phyloP scores from a whole-genome alignment of 2,888 invertebrate species.

The Dicranocentrus wangi region DNA sequence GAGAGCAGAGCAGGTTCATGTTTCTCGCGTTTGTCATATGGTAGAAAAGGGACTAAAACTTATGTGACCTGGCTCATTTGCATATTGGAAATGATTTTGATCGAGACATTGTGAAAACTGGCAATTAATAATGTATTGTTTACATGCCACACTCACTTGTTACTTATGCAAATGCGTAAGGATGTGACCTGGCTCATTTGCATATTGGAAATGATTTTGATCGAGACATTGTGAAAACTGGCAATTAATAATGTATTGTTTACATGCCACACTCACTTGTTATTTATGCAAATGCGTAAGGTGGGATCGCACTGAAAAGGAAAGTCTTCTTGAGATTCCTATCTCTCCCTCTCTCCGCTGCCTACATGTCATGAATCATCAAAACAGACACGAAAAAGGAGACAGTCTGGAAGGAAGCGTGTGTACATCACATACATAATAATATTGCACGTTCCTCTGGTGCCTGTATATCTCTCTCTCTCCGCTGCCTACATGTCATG shows the following conservation, averaged over 20 bases:
- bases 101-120: neutral
- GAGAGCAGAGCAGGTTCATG: too few relatives aligned
- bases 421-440: too few relatives aligned
- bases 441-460: too few relatives aligned
- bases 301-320: neutral
- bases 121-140: slow-evolving; percentile 52
- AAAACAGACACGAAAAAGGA: neutral
- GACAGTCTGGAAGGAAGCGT: too few relatives aligned
- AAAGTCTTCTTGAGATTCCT: neutral
- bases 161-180: neutral
- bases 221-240: neutral
- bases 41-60: too few relatives aligned
- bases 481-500: too few relatives aligned
- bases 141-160: slow-evolving; percentile 44
- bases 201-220: too few relatives aligned
- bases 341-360: too few relatives aligned
- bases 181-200: too few relatives aligned
- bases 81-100: neutral
- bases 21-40: too few relatives aligned
- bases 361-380: neutral
- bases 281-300: neutral
- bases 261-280: slow-evolving; percentile 51
- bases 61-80: too few relatives aligned
- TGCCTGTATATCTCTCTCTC: neutral
- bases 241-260: slow-evolving; percentile 72